Percentiles rank a stretch among this genome's conserved stretches.
Evolutionary conservation across 64 coral and sea anemone species (phyloP).

Genomic region (Montipora capricornis): DNA sequence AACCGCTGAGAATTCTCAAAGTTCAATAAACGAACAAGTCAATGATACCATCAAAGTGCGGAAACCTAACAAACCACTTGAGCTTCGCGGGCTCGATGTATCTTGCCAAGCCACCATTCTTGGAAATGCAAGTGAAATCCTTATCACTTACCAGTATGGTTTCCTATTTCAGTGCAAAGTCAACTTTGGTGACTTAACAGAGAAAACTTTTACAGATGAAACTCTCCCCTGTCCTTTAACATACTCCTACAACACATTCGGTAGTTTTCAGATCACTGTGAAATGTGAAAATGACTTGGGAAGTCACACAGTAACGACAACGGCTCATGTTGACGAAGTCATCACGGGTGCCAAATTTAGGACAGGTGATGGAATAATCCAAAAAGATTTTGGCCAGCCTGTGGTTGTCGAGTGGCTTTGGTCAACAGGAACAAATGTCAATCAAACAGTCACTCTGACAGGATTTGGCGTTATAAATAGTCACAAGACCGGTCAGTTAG

Average conservation of each 20-base stretch:
- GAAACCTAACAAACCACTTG: slow-evolving; percentile 15
- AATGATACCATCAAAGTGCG: slow-evolving; percentile 33
- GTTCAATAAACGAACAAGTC: not conserved
- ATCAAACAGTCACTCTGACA: slow-evolving; percentile 9
- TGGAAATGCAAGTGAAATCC: slow-evolving; percentile 53
- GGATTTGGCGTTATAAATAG: not conserved
- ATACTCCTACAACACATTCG: slow-evolving; percentile 45
- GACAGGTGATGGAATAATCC: not conserved
- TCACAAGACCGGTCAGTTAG: not conserved
- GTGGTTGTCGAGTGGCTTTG: slow-evolving; percentile 64
- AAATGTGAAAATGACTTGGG: slow-evolving; percentile 59
- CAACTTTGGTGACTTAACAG: slow-evolving; percentile 45
- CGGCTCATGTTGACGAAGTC: slow-evolving; percentile 59
- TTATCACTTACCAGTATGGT: slow-evolving; percentile 62
- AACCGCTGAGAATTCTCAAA: slow-evolving; percentile 48
- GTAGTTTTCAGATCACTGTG: slow-evolving; percentile 35
- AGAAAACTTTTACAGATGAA: not conserved
- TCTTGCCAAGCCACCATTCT: slow-evolving; percentile 57
- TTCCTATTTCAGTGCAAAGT: slow-evolving; percentile 58
- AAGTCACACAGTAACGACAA: not conserved
- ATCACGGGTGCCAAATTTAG: slow-evolving; percentile 72
- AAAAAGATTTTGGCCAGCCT: slow-evolving; percentile 49
- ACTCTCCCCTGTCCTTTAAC: slow-evolving; percentile 24
- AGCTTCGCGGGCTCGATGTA: slow-evolving; percentile 59
- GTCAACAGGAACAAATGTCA: slow-evolving; percentile 58